Base-by-base conservation (phyloP, 2,113 vertebrate species). In the Spheniscus mendiculus region DNA sequence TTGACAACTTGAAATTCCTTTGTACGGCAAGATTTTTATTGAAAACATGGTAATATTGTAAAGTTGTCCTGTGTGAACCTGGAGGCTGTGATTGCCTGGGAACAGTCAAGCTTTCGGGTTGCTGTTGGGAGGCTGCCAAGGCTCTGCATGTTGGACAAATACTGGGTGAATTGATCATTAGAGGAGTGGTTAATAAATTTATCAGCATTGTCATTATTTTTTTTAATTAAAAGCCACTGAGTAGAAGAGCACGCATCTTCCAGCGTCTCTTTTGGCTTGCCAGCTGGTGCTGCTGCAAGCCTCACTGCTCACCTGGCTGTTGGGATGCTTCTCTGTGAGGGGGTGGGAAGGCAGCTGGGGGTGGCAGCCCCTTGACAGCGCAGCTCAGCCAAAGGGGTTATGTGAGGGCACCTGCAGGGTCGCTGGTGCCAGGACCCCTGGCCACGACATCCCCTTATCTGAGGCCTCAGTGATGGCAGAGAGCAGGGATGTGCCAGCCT, bases 381-480 rank as follows among this genome's bases (percentile, higher is more conserved):
- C 38, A 5, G 53, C 44, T 12, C 4, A 2, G 56, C 70, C 63
- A 2, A 6, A 10, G 50, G 47, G 15, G 11, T 13, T 19, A 32
- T 4, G 36, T 10, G 30, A 21, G 1, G 21, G 53, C 30, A 17
- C 18, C 55, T 2, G 13, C 30, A 5, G 34, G 6, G 44, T 7
- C 1, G 1, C 22, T 1, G 5, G 42, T 6, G 0, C 13, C 0
- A 3, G 80, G 63, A 77, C 15, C 42, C 78, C 13, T 0, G 5
- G 21, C 29, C 32, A 4, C 0, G 3, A 5, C 62, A 58, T 18
- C 21, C 18, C 55, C 29, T 5, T 4, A 1, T 5, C 36, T 7
- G 58, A 18, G 38, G 15, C 9, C 34, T 21, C 15, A 0, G 42
- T 5, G 42, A 1, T 6, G 23, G 32, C 1, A 0, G 42, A 5